Evolutionary conservation across 2,888 invertebrate species (phyloP).

Genomic region (Drosophila bunnanda): DNA sequence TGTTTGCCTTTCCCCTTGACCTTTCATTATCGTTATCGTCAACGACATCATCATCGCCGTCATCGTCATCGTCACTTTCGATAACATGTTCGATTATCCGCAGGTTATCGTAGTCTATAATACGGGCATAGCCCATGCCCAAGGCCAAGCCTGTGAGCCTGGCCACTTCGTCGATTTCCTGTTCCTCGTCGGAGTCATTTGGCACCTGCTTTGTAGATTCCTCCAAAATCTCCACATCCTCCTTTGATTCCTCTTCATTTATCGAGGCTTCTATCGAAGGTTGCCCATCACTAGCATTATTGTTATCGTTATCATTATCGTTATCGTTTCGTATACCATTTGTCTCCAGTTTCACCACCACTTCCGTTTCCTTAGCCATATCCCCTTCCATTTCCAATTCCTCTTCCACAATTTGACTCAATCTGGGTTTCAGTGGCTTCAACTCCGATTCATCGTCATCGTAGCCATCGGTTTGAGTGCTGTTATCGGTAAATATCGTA

Average conservation of each 20-base stretch:
- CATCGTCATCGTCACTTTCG: conserved; percentile 68
- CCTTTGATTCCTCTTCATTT: conserved; percentile 7
- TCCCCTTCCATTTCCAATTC: conserved; percentile 21
- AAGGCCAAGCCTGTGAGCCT: conserved; percentile 55
- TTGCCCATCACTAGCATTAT: conserved; percentile 19
- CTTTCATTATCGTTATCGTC: conserved; percentile 9
- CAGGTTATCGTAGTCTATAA: conserved; percentile 80
- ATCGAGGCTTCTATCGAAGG: neutral
- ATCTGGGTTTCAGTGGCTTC: conserved; percentile 30
- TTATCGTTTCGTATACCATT: conserved; percentile 38
- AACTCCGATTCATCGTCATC: conserved; percentile 32
- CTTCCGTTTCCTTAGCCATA: conserved; percentile 10
- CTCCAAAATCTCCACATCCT: neutral
- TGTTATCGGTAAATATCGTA: conserved; percentile 70
- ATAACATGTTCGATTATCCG: conserved; percentile 82
- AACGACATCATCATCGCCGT: conserved; percentile 14
- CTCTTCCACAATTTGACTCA: conserved; percentile 51
- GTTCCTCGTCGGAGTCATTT: conserved; percentile 2
- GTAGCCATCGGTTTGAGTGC: conserved; percentile 69
- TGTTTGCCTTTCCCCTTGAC: conserved; percentile 15
- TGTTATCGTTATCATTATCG: conserved; percentile 35
- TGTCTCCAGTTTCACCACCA: conserved; percentile 4
- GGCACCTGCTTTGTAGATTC: neutral
- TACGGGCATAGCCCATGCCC: conserved; percentile 73
- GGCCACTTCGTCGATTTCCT: conserved; percentile 35